Evolutionary conservation across 2,888 invertebrate species (phyloP).

Genomic region (Hydropsyche betteni): DNA sequence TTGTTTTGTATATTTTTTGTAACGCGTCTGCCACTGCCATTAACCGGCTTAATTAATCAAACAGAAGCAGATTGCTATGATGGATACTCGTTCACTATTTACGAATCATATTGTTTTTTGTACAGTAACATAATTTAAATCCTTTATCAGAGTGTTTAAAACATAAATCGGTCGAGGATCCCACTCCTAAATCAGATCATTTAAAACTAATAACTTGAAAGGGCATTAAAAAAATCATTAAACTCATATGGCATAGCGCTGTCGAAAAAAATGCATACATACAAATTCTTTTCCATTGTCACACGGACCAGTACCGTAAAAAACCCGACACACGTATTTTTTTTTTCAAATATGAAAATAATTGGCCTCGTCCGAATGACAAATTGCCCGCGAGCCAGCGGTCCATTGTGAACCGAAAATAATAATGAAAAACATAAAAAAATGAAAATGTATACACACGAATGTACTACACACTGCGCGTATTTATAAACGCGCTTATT

Average conservation of each 20-base stretch:
- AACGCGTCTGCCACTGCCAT: slow-evolving; percentile 18
- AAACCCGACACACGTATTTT: slow-evolving; percentile 30
- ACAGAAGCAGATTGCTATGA: slow-evolving; percentile 23
- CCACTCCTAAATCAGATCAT: no score
- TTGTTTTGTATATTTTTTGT: slow-evolving; percentile 11
- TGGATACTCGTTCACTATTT: background rate
- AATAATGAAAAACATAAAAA: slow-evolving; percentile 10
- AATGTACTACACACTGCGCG: background rate
- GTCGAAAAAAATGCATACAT: no score
- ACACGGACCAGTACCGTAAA: background rate
- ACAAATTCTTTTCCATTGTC: slow-evolving; percentile 14
- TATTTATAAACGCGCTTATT: no score
- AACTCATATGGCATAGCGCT: no score
- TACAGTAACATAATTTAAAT: no score
- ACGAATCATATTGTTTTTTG: no score
- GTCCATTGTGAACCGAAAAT: slow-evolving; percentile 34
- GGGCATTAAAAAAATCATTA: no score
- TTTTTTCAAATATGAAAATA: slow-evolving; percentile 37
- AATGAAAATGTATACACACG: background rate
- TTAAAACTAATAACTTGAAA: no score
- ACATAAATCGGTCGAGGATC: no score
- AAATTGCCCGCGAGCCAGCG: slow-evolving; percentile 33
- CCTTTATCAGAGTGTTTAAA: no score
- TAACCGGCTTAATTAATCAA: slow-evolving; percentile 28
- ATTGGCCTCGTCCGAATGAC: slow-evolving; percentile 38